Conservation (phyloP, 2,888 invertebrate species). For the Polyommatus iphigenia region DNA sequence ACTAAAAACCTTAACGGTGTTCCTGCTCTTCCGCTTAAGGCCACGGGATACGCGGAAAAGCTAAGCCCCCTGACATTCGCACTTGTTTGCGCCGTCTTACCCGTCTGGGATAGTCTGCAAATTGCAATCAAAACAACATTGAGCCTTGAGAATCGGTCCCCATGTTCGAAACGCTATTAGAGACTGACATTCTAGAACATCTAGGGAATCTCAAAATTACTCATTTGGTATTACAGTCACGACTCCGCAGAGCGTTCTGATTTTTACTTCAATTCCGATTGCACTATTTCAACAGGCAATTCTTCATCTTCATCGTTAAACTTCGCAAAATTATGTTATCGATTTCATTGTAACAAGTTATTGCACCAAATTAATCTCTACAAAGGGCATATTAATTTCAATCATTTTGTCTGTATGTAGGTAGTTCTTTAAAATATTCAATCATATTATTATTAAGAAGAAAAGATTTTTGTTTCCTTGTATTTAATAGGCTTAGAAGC, state of each 20-base stretch:
- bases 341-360: not conserved
- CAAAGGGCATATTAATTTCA: not conserved
- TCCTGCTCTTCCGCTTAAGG: too few species aligned
- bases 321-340: not conserved
- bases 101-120: too few species aligned
- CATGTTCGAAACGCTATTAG: conserved; percentile 74
- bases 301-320: conserved; percentile 60
- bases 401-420: not conserved
- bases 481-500: too few species aligned
- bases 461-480: too few species aligned
- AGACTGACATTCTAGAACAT: conserved; percentile 70
- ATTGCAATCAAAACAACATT: too few species aligned
- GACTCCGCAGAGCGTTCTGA: conserved; percentile 68
- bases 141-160: not conserved
- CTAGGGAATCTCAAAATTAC: conserved; percentile 77
- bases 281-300: conserved; percentile 72
- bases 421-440: too few species aligned
- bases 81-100: too few species aligned
- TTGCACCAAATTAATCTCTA: not conserved
- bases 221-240: conserved; percentile 77
- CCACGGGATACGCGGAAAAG: too few species aligned
- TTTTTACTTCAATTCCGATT: conserved; percentile 78
- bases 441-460: too few species aligned
- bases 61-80: too few species aligned
- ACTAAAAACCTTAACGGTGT: too few species aligned